Evolutionary conservation across 2,888 invertebrate species (phyloP).

Genomic region (Troglohyphantes excavatus): DNA sequence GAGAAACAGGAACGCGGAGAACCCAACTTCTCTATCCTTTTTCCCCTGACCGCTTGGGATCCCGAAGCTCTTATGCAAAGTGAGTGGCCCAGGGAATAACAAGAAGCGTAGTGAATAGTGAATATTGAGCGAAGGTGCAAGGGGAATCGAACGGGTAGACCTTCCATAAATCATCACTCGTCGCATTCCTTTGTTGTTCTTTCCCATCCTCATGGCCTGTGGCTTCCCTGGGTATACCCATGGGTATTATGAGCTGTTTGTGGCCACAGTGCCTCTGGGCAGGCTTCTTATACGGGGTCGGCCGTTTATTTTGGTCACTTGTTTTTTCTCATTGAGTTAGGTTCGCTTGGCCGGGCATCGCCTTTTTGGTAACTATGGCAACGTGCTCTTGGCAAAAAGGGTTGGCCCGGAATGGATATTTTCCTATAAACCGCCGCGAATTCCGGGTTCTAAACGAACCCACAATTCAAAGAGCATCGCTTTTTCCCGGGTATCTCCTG

Average conservation of each 20-base stretch:
- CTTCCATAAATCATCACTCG: conserved; percentile 69
- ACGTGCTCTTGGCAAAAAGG: conserved; percentile 57
- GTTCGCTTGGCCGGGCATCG: conserved; percentile 56
- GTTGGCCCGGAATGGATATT: conserved; percentile 25
- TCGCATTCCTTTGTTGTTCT: conserved; percentile 69
- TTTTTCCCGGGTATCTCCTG: not conserved
- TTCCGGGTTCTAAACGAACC: not conserved
- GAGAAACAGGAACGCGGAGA: too few relatives aligned
- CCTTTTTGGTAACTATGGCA: conserved; percentile 55
- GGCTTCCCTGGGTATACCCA: conserved; percentile 31
- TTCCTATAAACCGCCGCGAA: not conserved
- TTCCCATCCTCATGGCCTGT: not conserved
- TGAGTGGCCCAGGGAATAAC: not conserved
- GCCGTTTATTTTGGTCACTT: conserved; percentile 78
- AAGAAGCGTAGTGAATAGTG: conserved; percentile 24
- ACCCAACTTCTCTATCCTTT: not conserved
- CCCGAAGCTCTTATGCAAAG: conserved; percentile 28
- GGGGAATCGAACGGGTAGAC: conserved; percentile 16
- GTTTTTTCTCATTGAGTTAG: conserved; percentile 73
- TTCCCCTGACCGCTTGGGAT: not conserved
- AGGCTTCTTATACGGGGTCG: conserved; percentile 45
- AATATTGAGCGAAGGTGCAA: conserved; percentile 56
- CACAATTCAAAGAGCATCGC: conserved; percentile 3
- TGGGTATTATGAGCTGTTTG: conserved; percentile 68
- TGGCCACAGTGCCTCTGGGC: conserved; percentile 53